phyloP scores from a whole-genome alignment of 2,113 vertebrate species.

The Phylloscopus whistleri region DNA sequence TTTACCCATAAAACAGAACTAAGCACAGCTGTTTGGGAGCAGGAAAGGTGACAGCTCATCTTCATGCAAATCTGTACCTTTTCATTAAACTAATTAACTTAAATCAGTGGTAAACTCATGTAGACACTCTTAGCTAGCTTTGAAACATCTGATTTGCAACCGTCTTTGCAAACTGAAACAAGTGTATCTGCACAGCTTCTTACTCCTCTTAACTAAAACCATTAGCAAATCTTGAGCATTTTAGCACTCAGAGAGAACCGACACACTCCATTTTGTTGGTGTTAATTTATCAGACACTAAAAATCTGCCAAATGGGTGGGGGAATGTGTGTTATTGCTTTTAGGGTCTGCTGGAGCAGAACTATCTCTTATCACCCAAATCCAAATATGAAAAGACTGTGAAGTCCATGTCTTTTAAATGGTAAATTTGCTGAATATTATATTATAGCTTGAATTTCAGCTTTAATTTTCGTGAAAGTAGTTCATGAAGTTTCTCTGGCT shows the following conservation, averaged over 20 bases:
- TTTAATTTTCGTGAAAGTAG: neutral
- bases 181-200: neutral
- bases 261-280: neutral
- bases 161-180: neutral
- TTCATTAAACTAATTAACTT: slow-evolving; percentile 7
- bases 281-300: neutral
- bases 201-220: neutral
- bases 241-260: neutral
- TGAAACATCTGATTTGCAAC: neutral
- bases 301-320: neutral
- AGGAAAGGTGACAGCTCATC: slow-evolving; percentile 7
- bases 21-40: slow-evolving; percentile 3
- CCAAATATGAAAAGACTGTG: neutral
- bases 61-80: slow-evolving; percentile 16
- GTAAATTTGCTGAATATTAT: neutral
- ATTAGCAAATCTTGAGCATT: neutral
- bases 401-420: neutral
- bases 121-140: neutral
- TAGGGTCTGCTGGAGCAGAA: neutral
- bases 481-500: neutral
- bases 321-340: neutral
- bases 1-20: neutral
- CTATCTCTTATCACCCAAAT: neutral
- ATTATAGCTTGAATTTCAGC: neutral
- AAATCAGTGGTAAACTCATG: neutral